These are phyloP conservation scores for Dromiciops gliroides DNA, from an alignment of 2,113 vertebrate species.

Conservation along the genomic window DNA sequence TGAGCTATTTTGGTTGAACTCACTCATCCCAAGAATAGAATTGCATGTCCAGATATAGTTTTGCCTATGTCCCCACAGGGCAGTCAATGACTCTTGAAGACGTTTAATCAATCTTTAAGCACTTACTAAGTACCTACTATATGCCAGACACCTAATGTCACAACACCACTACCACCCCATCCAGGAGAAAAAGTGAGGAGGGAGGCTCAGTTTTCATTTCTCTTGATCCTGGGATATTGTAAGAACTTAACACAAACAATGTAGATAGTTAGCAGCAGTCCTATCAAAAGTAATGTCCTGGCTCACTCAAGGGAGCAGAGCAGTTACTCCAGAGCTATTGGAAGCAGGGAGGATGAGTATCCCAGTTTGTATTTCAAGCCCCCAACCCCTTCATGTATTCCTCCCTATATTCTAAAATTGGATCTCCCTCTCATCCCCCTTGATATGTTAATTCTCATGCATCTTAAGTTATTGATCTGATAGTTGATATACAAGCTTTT, in stretches of 20 bases:
- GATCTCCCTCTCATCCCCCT: accelerated
- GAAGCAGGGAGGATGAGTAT: background rate
- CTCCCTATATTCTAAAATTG: background rate
- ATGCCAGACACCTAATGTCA: background rate
- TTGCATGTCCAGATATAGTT: background rate
- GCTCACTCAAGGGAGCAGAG: background rate
- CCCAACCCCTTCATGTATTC: background rate
- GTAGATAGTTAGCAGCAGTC: background rate
- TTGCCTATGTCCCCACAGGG: background rate
- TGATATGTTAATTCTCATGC: background rate
- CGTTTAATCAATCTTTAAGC: background rate
- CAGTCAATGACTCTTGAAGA: background rate
- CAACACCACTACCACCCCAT: background rate
- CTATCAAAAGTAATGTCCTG: background rate
- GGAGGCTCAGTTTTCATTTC: background rate
- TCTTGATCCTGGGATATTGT: background rate
- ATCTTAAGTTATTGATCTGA: background rate
- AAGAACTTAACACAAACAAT: background rate
- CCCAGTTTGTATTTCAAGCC: background rate
- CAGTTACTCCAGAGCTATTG: background rate
- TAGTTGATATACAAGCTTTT: background rate
- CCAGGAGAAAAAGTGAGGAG: background rate
- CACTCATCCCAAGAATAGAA: background rate
- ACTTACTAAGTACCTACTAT: background rate
- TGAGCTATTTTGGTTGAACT: background rate